phyloP scores from a whole-genome alignment of 2,888 invertebrate species.

The Colletes collaris region DNA sequence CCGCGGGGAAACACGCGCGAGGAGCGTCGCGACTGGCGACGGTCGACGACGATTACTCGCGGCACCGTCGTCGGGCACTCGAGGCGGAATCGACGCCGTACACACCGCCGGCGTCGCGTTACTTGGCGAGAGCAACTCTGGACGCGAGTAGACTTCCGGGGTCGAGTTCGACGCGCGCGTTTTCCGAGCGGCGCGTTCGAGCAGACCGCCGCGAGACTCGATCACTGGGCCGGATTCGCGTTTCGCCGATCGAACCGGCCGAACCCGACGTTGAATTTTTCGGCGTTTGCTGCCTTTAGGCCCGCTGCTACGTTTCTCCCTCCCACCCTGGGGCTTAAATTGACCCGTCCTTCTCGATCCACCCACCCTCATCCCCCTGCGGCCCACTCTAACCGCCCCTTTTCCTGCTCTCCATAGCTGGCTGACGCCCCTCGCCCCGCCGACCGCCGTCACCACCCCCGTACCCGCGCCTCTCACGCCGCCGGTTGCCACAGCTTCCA shows the following conservation, averaged over 20 bases:
- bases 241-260: slow-evolving; percentile 64
- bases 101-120: too few relatives aligned
- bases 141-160: background rate
- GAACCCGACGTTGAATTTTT: slow-evolving; percentile 69
- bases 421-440: slow-evolving; percentile 29
- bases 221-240: slow-evolving; percentile 61
- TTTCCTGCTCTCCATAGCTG: slow-evolving; percentile 32
- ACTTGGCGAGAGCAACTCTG: too few relatives aligned
- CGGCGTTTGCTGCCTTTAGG: slow-evolving; percentile 74
- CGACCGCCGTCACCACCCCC: background rate
- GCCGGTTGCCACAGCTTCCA: slow-evolving; percentile 76
- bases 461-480: slow-evolving; percentile 24
- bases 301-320: slow-evolving; percentile 54
- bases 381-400: slow-evolving; percentile 32
- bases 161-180: background rate
- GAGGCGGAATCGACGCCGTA: too few relatives aligned
- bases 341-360: slow-evolving; percentile 74
- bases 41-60: too few relatives aligned
- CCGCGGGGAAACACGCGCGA: too few relatives aligned
- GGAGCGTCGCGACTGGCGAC: too few relatives aligned
- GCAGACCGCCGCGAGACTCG: slow-evolving; percentile 34
- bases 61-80: too few relatives aligned
- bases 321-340: slow-evolving; percentile 66
- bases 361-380: slow-evolving; percentile 42
- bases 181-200: slow-evolving; percentile 3